Percentiles rank a stretch among this genome's conserved stretches.
Evolutionary conservation across 2,113 vertebrate species (phyloP).

Genomic region (Phycodurus eques): DNA sequence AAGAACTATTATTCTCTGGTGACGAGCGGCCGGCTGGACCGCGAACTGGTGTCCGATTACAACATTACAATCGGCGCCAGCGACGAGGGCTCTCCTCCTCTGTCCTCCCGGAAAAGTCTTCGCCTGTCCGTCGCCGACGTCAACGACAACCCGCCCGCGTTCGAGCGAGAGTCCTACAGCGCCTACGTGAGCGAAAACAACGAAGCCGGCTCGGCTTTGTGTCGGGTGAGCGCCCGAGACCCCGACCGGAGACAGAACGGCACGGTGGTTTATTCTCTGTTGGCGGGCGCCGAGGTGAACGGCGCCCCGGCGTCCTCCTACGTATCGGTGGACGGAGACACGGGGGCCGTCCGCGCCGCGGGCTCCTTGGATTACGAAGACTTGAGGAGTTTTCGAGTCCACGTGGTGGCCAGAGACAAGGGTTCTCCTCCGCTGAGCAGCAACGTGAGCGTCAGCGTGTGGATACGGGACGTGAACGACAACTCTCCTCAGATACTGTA

Average conservation of each 20-base stretch:
- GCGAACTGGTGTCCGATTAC: conserved; percentile 54
- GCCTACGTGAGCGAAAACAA: conserved; percentile 54
- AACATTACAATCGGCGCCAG: conserved; percentile 59
- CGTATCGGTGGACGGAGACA: conserved; percentile 73
- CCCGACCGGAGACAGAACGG: conserved; percentile 66
- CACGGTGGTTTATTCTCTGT: conserved; percentile 69
- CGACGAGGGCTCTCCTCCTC: conserved; percentile 56
- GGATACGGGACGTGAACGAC: no score
- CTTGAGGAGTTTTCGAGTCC: conserved; percentile 43
- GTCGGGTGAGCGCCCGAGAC: conserved; percentile 51
- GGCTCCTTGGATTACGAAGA: conserved; percentile 54
- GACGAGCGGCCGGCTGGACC: conserved; percentile 47
- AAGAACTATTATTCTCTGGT: conserved; percentile 63
- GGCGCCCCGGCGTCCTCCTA: conserved; percentile 65
- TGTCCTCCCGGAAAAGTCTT: conserved; percentile 49
- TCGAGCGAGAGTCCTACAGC: conserved; percentile 52
- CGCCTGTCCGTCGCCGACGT: conserved; percentile 52
- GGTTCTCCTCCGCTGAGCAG: conserved; percentile 20
- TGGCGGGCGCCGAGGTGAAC: conserved; percentile 46
- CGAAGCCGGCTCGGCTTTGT: conserved; percentile 49
- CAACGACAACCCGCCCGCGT: conserved; percentile 60
- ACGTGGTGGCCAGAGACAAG: conserved; percentile 51
- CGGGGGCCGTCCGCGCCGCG: conserved; percentile 43
- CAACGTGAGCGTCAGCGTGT: neutral
- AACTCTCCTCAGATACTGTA: no score